Evolutionary conservation across 2,888 invertebrate species (phyloP), one percentile per base, ranked within the genome.

Genomic region (Tuberolachnus salignus): DNA sequence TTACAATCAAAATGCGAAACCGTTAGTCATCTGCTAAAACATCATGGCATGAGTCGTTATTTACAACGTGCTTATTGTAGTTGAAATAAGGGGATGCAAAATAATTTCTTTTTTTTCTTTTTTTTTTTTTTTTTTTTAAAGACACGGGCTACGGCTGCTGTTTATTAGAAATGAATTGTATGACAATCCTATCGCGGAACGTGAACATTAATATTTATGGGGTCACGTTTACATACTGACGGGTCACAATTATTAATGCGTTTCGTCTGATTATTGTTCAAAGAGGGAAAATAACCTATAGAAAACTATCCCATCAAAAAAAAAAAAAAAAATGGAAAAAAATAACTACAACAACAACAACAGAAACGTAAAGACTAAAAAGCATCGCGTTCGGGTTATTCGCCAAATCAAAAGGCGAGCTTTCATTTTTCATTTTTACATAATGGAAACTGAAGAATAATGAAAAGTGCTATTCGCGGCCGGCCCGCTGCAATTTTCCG

Each of bases 401-500:
- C 16, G 4, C 11, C 16, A 57, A 71, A 57, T 46, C 8, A 11
- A 61, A 72, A 72, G n/a, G 13, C 23, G 46, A 59, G 11, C 13
- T 26, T 8, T 59, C 46, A 72, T 59, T 69, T 53, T 57, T 57
- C 46, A n/a, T 46, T 26, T 57, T 23, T n/a, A 26, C 44, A 34
- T 49, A 34, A 21, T 49, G 11, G 34, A 61, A 21, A 19, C 23
- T 49, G 49, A 4, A 4, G 23, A 6, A 57, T 57, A 34, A 61
- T 51, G 14, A 72, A 72, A 61, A 72, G n/a, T 71, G n/a, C 46
- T 57, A 13, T 66, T 42, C 13, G 10, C 2, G 23, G 59, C 26
- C 26, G 10, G n/a, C 51, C 26, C 34, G 34, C 34, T 34, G 34
- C 19, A 42, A 21, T 72, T 34, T 14, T 49, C 21, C 16, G 14